Conservation (phyloP, 1,140 invertebrate species). For the Meteorus sp. region DNA sequence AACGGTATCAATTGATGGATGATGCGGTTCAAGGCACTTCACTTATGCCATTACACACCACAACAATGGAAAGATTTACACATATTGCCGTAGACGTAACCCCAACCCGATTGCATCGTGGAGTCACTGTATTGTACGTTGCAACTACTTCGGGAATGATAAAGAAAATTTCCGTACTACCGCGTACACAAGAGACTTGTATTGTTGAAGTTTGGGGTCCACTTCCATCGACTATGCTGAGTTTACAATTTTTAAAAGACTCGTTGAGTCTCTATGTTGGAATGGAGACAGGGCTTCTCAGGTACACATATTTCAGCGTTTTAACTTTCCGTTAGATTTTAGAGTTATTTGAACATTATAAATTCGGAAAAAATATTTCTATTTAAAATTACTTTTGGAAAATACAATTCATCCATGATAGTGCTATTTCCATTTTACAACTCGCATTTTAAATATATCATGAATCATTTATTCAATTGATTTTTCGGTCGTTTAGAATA, state of each 20-base stretch:
- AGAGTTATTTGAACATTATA: slow-evolving; percentile 1
- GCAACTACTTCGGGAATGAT: slow-evolving; percentile 75
- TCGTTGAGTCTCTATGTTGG: slow-evolving; percentile 82
- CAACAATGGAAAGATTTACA: slow-evolving; percentile 73
- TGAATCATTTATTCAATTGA: slow-evolving; percentile 43
- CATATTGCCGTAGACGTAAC: slow-evolving; percentile 80
- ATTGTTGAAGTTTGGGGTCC: slow-evolving; percentile 84
- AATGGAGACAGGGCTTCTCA: slow-evolving; percentile 69
- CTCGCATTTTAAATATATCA: background rate
- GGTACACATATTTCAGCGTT: slow-evolving; percentile 32
- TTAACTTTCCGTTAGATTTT: background rate
- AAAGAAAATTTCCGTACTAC: slow-evolving; percentile 79
- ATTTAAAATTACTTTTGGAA: no score
- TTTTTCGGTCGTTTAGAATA: slow-evolving; percentile 64
- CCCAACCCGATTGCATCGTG: slow-evolving; percentile 66
- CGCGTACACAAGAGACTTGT: slow-evolving; percentile 72
- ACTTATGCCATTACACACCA: slow-evolving; percentile 69
- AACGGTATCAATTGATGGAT: slow-evolving; percentile 87
- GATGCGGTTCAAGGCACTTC: slow-evolving; percentile 76
- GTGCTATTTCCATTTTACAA: no score
- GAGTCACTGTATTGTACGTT: slow-evolving; percentile 77
- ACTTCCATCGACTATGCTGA: slow-evolving; percentile 66
- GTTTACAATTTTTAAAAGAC: slow-evolving; percentile 78
- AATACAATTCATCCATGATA: no score
- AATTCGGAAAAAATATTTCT: no score